Base-by-base conservation (phyloP, 2,113 vertebrate genomes). In the Sinosuthora webbiana region DNA sequence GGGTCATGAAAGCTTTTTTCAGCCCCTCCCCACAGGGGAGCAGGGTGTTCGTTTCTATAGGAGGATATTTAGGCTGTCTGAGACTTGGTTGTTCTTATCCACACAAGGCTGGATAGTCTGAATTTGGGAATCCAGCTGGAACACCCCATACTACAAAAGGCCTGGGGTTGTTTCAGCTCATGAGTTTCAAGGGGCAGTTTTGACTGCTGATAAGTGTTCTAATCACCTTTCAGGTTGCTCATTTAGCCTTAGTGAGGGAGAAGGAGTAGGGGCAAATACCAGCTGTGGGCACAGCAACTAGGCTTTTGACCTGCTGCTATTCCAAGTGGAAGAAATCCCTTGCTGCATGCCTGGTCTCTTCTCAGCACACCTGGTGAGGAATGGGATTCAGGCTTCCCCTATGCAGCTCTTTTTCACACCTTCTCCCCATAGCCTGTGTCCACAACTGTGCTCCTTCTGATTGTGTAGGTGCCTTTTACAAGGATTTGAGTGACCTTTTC, bases 1-100 rank as follows among this genome's bases (percentile, higher is more conserved):
- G 28, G 80, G n/a, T 81, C 86, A 75, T 41, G 83, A 86, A 92
- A 89, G 69, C 92, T 92, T 93, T 95, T 79, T 87, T 96, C 73
- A 73, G 49, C 18, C 57, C 83, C 80, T 81, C 68, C 35, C 85
- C 83, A 47, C 79, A 79, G 71, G 71, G 31, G 10, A 69, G 7
- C 37, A 77, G 88, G 24, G 65, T 90, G 68, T 87, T 60, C 76
- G 0, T 75, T 94, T 90, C 68, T 92, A 87, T 53, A 83, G 76
- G 42, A 93, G 79, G 60, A 88, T 95, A 93, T 78, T 82, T 89
- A 75, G 68, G 55, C 60, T 90, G 45, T 35, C 64, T 56, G 84
- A 91, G 70, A 18, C 41, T 55, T 35, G 28, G 16, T 71, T 59
- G 5, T 17, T 85, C 83, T 65, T 87, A 91, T 16, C 82, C 31